Percentiles rank a stretch among this genome's conserved stretches.
These are phyloP conservation scores for Aphelenchoides fujianensis DNA, from an alignment of 1,140 invertebrate species.

Conservation along the genomic window DNA sequence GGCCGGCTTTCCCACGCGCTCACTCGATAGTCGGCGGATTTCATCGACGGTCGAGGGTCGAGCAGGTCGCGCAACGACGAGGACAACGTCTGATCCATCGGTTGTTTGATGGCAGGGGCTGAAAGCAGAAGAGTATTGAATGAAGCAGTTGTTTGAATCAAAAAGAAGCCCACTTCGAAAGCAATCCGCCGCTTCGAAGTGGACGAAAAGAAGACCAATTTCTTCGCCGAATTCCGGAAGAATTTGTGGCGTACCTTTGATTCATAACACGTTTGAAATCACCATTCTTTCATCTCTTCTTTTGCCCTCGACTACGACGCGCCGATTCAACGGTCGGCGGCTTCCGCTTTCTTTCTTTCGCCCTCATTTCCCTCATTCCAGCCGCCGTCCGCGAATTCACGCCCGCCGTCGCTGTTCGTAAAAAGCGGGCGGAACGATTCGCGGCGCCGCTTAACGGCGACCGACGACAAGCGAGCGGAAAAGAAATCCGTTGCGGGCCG, in stretches of 20 bases:
- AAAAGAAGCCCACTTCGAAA: no score
- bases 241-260: no score
- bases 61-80: background rate
- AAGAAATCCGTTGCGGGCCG: no score
- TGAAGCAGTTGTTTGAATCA: no score
- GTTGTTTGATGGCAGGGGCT: background rate
- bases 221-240: no score
- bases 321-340: background rate
- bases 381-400: background rate
- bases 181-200: no score
- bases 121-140: no score
- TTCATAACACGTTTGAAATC: no score
- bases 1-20: background rate
- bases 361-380: background rate
- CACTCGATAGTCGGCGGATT: background rate
- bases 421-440: conserved; percentile 1
- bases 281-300: no score
- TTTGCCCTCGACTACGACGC: background rate
- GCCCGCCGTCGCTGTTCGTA: background rate
- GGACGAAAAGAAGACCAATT: no score
- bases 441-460: no score
- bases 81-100: background rate
- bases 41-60: background rate
- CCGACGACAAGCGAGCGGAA: no score
- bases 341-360: background rate